Evolutionary conservation across 2,797 vertebrate species (phyloP).

Genomic region (Salarias fasciatus): DNA sequence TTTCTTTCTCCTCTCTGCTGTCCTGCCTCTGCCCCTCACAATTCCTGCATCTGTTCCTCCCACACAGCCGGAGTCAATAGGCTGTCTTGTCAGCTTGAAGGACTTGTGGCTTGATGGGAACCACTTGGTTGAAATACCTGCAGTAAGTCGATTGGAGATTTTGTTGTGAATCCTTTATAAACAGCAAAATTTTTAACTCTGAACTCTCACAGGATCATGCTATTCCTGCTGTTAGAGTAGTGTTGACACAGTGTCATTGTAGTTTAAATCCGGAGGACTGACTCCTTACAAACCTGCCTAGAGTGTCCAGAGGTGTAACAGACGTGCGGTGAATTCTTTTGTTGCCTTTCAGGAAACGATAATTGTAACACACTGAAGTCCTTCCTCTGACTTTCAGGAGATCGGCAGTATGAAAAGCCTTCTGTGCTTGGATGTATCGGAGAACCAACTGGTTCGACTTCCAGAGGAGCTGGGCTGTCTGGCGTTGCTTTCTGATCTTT

Average conservation of each 20-base stretch:
- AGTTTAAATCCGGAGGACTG: neutral
- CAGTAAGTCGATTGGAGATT: slow-evolving; percentile 79
- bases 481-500: slow-evolving; percentile 89
- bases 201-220: no score
- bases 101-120: slow-evolving; percentile 99
- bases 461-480: slow-evolving; percentile 93
- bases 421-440: slow-evolving; percentile 95
- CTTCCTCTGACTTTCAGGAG: slow-evolving; percentile 81
- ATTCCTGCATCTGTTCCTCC: slow-evolving; percentile 47
- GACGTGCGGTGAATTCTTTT: no score
- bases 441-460: slow-evolving; percentile 95
- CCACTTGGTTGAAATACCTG: slow-evolving; percentile 92
- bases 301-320: no score
- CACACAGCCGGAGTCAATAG: slow-evolving; percentile 95
- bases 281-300: no score
- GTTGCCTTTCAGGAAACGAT: no score
- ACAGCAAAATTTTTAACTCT: no score
- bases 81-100: slow-evolving; percentile 93
- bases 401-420: slow-evolving; percentile 93
- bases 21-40: slow-evolving; percentile 21
- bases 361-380: neutral
- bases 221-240: no score
- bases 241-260: neutral
- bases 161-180: neutral
- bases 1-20: slow-evolving; percentile 30